Evolutionary conservation across 2,797 vertebrate species (phyloP).

Genomic region (Uromys caudimaculatus): DNA sequence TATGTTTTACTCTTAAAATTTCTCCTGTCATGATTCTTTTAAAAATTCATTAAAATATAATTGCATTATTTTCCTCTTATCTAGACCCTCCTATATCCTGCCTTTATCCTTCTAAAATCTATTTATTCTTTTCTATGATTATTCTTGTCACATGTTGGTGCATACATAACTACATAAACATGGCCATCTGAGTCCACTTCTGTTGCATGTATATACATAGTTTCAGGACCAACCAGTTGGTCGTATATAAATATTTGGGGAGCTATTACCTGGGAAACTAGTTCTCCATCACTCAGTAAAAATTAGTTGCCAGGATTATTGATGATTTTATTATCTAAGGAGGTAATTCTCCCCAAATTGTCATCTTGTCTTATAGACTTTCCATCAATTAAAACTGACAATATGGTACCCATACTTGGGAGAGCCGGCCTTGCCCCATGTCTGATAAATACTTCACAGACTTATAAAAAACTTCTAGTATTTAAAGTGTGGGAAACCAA

Average conservation of each 20-base stretch:
- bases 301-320: background rate
- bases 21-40: background rate
- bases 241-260: background rate
- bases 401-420: background rate
- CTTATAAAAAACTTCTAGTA: background rate
- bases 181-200: background rate
- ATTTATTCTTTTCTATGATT: background rate
- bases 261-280: too few species aligned
- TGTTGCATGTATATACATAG: background rate
- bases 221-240: too few species aligned
- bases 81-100: background rate
- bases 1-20: background rate
- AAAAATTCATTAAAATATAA: background rate
- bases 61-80: background rate
- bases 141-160: background rate
- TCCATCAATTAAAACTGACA: background rate
- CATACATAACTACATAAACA: background rate
- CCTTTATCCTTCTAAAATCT: background rate
- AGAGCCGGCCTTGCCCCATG: background rate
- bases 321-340: background rate
- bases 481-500: background rate
- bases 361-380: background rate
- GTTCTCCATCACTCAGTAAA: background rate
- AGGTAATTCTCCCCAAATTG: background rate
- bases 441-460: background rate